These are phyloP conservation scores for Channa argus DNA, from an alignment of 2,113 vertebrate species.

Conservation along the genomic window DNA sequence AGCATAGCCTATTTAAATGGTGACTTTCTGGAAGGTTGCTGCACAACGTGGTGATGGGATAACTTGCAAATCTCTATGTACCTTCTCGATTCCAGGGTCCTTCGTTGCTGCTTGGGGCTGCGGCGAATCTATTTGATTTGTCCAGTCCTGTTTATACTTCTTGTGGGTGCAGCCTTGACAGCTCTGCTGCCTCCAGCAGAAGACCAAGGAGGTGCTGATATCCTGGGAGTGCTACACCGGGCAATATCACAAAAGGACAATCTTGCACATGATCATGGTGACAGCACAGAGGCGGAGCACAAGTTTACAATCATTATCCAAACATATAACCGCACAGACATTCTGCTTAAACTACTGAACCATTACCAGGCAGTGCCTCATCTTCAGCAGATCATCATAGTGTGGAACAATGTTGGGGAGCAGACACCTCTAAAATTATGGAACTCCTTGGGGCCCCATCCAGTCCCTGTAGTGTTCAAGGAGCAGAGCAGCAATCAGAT, in stretches of 20 bases:
- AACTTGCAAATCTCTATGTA: no score
- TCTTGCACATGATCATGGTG: neutral
- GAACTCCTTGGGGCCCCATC: conserved; percentile 91
- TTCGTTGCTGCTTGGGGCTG: conserved; percentile 38
- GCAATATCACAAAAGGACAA: conserved; percentile 6
- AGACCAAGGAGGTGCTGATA: conserved; percentile 31
- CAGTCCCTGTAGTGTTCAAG: conserved; percentile 91
- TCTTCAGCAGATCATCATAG: conserved; percentile 89
- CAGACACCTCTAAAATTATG: conserved; percentile 88
- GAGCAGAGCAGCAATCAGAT: conserved; percentile 89
- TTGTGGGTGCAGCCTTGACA: conserved; percentile 75
- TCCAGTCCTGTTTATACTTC: conserved; percentile 71
- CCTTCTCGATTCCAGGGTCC: conserved; percentile 35
- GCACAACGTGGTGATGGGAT: no score
- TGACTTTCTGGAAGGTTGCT: no score
- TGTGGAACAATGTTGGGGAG: conserved; percentile 94
- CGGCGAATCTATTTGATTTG: conserved; percentile 57
- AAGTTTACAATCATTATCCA: conserved; percentile 93
- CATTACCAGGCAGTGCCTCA: conserved; percentile 93
- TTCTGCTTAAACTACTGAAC: conserved; percentile 92
- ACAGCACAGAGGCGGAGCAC: conserved; percentile 66
- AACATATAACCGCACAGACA: conserved; percentile 92
- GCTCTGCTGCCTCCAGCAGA: conserved; percentile 72
- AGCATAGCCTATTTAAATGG: neutral
- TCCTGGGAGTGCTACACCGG: conserved; percentile 54